A percentile compares a stretch with the other conserved stretches of the same genome.
These are phyloP conservation scores for Coendou prehensilis DNA, from an alignment of 2,797 vertebrate species.

Conservation along the genomic window DNA sequence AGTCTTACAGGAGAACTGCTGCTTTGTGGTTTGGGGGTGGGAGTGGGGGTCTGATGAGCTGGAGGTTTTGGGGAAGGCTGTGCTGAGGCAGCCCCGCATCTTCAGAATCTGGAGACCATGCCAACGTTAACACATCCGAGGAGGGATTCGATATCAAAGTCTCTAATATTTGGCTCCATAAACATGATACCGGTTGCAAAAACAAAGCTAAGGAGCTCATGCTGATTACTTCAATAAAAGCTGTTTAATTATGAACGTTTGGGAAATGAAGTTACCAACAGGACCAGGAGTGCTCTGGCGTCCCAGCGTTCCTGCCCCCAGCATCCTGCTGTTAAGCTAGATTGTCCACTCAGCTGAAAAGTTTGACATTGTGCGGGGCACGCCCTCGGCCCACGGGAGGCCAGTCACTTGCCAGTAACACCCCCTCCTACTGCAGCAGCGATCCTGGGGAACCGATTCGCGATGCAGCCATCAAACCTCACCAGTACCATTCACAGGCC, in stretches of 20 bases:
- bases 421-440: neutral
- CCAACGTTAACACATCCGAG: conserved; percentile 97
- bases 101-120: conserved; percentile 93
- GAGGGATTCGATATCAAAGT: conserved; percentile 98
- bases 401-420: conserved; percentile 62
- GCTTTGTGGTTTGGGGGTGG: conserved; percentile 90
- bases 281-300: conserved; percentile 90
- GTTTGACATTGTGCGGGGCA: conserved; percentile 73
- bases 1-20: conserved; percentile 88
- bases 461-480: neutral
- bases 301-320: conserved; percentile 90
- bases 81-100: conserved; percentile 94
- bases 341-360: conserved; percentile 86
- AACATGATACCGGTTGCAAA: conserved; percentile 95
- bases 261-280: conserved; percentile 94
- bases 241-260: conserved; percentile 97
- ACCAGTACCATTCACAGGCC: conserved; percentile 36
- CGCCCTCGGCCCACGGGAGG: conserved; percentile 65
- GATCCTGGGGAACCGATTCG: neutral
- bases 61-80: conserved; percentile 90
- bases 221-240: conserved; percentile 97
- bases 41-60: conserved; percentile 87
- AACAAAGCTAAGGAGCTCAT: conserved; percentile 95
- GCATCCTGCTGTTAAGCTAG: conserved; percentile 87
- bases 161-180: conserved; percentile 97